phyloP scores from a whole-genome alignment of 2,888 invertebrate species.

The Physocephala rufipes region DNA sequence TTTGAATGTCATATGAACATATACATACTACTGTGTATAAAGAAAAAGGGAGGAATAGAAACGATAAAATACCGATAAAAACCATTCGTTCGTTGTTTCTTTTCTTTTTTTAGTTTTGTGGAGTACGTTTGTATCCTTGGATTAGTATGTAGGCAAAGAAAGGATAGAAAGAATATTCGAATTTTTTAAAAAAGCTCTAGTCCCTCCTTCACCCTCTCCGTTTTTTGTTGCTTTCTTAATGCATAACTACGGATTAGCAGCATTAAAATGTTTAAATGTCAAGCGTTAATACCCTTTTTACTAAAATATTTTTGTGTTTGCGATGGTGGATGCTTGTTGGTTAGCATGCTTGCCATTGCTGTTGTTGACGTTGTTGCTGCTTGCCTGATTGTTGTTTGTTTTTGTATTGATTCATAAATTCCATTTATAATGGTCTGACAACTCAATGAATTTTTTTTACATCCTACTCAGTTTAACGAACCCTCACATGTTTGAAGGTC shows the following conservation, averaged over 20 bases:
- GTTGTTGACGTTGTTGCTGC: background rate
- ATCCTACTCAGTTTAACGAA: slow-evolving; percentile 1
- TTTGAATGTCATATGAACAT: background rate
- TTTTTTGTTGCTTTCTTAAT: background rate
- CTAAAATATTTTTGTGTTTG: background rate
- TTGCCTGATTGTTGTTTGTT: background rate
- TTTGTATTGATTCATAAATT: slow-evolving; percentile 21
- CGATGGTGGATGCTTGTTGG: background rate
- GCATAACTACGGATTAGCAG: background rate
- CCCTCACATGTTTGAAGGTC: slow-evolving; percentile 8
- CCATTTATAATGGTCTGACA: slow-evolving; percentile 22
- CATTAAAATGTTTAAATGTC: background rate
- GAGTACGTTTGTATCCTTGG: too few species aligned
- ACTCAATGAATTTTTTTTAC: background rate
- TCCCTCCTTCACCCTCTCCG: too few species aligned
- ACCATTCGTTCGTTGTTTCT: too few species aligned
- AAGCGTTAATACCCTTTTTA: slow-evolving; percentile 2
- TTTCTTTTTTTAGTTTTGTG: too few species aligned
- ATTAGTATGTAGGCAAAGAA: too few species aligned
- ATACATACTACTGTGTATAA: background rate
- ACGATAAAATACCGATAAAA: too few species aligned
- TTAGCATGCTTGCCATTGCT: too few species aligned
- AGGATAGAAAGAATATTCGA: too few species aligned
- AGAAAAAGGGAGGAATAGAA: too few species aligned
- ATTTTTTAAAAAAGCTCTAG: too few species aligned